A percentile compares a stretch with the other conserved stretches of the same genome.
Evolutionary conservation across 2,888 invertebrate species (phyloP).

Genomic region (Spatulosminthurus flaviceps): DNA sequence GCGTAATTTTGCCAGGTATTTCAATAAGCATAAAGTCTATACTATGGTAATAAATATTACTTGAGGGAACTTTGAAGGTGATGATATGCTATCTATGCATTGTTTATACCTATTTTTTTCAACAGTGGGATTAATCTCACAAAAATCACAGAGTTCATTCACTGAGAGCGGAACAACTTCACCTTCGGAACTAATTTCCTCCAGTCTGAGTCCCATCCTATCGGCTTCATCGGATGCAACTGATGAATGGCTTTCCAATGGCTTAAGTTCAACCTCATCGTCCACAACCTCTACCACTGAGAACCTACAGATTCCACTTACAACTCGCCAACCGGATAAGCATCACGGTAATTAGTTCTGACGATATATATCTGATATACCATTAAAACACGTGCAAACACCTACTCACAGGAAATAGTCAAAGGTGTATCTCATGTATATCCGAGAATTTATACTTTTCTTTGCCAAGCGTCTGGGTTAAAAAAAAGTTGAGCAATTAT

Average conservation of each 20-base stretch:
- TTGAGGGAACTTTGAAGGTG: too few relatives aligned
- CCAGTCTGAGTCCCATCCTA: conserved; percentile 25
- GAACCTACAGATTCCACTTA: conserved; percentile 1
- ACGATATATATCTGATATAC: not conserved
- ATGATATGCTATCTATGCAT: too few relatives aligned
- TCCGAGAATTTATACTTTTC: not conserved
- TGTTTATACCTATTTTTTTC: not conserved
- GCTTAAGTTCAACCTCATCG: conserved; percentile 3
- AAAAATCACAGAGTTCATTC: conserved; percentile 54
- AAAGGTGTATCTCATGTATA: not conserved
- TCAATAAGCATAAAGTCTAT: too few relatives aligned
- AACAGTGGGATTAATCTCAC: conserved; percentile 60
- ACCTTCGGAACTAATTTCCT: conserved; percentile 41
- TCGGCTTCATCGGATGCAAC: conserved; percentile 37
- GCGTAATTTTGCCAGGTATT: too few relatives aligned
- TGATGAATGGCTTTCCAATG: conserved; percentile 36
- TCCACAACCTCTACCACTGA: not conserved
- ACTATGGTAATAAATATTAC: too few relatives aligned
- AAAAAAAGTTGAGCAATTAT: too few relatives aligned
- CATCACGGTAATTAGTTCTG: conserved; percentile 29
- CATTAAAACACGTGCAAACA: conserved; percentile 11
- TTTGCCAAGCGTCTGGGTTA: too few relatives aligned
- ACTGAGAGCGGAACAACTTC: conserved; percentile 51
- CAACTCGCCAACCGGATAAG: conserved; percentile 32
- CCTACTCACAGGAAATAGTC: not conserved